Evolutionary conservation across 2,113 vertebrate species (phyloP), one percentile per base, ranked within the genome.

Genomic region (Gymnogyps californianus): DNA sequence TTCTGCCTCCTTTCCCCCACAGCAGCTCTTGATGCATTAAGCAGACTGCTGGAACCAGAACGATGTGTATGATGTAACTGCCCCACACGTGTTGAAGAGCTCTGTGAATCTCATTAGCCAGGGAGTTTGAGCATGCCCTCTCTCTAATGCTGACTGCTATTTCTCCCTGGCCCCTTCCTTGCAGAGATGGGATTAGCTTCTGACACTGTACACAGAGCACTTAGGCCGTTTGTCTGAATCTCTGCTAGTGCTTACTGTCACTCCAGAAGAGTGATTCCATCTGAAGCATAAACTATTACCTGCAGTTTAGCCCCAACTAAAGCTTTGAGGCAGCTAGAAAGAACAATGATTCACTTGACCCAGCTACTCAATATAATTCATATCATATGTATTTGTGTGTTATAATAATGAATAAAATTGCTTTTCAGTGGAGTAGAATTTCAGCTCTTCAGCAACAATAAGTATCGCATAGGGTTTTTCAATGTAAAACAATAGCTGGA

Each of bases 31-130:
- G 85, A 94, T 92, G 90, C 14, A 1, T 81, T 83, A 46, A 94
- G 64, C 83, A 97, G 70, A 21, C 86, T 54, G 58, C 72, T 76
- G 62, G 83, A 87, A 71, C 10, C 64, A 64, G 82, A 89, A 40
- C 1, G 1, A 6, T 19, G 46, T 11, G 44, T 19, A 32, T 95
- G 88, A 90, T 55, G 67, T 90, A 93, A 95, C 51, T 51, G 70
- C 54, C 62, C 74, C 46, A 47, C 62, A 54, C 2, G 8, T 51
- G 64, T 20, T 66, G 20, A 55, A 58, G 71, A 78, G 51, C 42
- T 62, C 82, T 95, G 93, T 42, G 85, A 81, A 77, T 92, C 88
- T 81, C 93, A 64, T 94, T 76, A 93, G 79, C 24, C 64, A 51
- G 46, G 19, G 34, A 54, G 12, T 16, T 6, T 40, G 70, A 69